A percentile compares a stretch with the other conserved stretches of the same genome.
These are phyloP conservation scores for Falco peregrinus DNA, from an alignment of 2,797 vertebrate species.

Conservation along the genomic window DNA sequence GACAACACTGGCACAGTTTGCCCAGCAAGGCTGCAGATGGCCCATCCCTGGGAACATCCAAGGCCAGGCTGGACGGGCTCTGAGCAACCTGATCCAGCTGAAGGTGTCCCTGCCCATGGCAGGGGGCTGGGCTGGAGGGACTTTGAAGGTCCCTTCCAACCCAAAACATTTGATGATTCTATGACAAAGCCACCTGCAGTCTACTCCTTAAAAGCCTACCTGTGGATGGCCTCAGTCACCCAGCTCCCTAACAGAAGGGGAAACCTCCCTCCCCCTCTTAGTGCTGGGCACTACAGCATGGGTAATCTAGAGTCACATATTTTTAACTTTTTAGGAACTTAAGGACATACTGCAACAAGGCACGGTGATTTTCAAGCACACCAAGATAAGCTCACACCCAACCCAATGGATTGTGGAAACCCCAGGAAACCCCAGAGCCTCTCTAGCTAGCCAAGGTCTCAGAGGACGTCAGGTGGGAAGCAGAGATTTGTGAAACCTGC, in stretches of 20 bases:
- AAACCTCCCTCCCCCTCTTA: neutral
- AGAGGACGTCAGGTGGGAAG: neutral
- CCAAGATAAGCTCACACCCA: neutral
- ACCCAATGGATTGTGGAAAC: rapidly evolving
- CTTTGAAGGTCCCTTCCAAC: neutral
- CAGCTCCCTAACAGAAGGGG: neutral
- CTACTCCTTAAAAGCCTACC: neutral
- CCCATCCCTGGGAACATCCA: too few species aligned
- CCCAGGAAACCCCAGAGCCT: neutral
- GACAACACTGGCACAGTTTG: neutral
- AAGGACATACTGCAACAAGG: neutral
- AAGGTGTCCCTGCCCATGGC: neutral
- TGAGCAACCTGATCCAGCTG: neutral
- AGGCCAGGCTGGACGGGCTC: rapidly evolving
- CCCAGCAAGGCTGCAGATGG: neutral
- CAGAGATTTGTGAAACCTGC: neutral
- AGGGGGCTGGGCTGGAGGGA: rapidly evolving
- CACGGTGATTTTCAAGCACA: neutral
- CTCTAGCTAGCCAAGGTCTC: neutral
- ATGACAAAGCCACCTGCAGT: neutral
- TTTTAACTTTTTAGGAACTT: neutral
- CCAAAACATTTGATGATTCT: neutral
- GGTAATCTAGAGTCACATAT: rapidly evolving
- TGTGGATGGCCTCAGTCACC: neutral
- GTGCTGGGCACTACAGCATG: neutral